These are phyloP conservation scores for Nomada lathburiana DNA, from an alignment of 2,888 invertebrate species.

Conservation along the genomic window DNA sequence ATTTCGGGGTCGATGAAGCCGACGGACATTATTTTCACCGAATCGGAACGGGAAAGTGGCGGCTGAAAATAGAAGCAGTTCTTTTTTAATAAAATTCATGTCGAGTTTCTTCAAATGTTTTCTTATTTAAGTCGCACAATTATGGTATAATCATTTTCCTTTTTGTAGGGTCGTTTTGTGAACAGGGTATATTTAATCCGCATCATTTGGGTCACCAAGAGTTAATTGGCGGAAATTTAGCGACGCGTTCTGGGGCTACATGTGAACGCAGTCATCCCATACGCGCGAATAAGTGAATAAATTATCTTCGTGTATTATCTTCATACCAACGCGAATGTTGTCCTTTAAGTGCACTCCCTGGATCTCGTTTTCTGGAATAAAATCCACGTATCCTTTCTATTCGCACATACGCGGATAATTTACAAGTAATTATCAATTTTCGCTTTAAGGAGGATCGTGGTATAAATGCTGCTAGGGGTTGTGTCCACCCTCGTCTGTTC, in stretches of 20 bases:
- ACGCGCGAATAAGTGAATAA: conserved; percentile 5
- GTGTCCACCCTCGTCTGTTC: conserved; percentile 4
- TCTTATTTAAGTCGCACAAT: no score
- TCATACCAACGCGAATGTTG: conserved; percentile 52
- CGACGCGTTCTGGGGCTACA: no score
- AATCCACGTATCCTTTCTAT: conserved; percentile 50
- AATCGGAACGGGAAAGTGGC: neutral
- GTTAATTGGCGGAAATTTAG: neutral
- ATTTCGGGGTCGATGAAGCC: neutral
- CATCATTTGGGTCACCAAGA: neutral
- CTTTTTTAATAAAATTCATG: neutral
- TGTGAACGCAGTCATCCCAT: no score
- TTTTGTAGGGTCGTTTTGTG: neutral
- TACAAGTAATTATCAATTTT: conserved; percentile 60
- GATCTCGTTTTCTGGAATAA: conserved; percentile 58
- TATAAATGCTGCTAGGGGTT: neutral
- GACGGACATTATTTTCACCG: no score
- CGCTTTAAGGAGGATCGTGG: conserved; percentile 13
- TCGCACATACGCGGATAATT: conserved; percentile 55
- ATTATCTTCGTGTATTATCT: conserved; percentile 42
- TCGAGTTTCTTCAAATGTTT: neutral
- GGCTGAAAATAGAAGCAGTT: neutral
- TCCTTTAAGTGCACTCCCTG: conserved; percentile 71
- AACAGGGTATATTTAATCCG: neutral
- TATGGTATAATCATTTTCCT: no score